Evolutionary conservation across 2,797 vertebrate genomes (phyloP).

Genomic region (Anolis apletophallus): DNA sequence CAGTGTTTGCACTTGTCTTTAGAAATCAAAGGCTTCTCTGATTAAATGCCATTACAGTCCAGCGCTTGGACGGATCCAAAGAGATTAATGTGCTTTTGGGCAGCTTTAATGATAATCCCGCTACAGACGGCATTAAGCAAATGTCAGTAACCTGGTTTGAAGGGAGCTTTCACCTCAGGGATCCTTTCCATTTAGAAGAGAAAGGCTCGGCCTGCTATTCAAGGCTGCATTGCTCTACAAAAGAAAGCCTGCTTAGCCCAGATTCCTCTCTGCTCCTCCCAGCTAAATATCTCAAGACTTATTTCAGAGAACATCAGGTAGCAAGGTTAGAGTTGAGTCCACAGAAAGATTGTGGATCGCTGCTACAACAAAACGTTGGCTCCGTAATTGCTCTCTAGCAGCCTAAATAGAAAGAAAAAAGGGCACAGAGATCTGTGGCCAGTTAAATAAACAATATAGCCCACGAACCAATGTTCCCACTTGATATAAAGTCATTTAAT

Average conservation of each 20-base stretch:
- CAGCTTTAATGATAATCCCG: slow-evolving; percentile 73
- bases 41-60: slow-evolving; percentile 75
- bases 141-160: slow-evolving; percentile 73
- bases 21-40: slow-evolving; percentile 76
- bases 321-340: background rate
- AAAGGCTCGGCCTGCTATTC: slow-evolving; percentile 63
- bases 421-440: background rate
- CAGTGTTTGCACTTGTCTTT: slow-evolving; percentile 74
- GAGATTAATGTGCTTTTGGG: slow-evolving; percentile 75
- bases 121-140: slow-evolving; percentile 70
- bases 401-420: background rate
- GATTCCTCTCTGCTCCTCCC: slow-evolving; percentile 16
- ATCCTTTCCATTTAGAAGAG: slow-evolving; percentile 67
- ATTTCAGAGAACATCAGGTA: background rate
- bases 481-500: background rate
- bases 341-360: background rate
- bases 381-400: background rate
- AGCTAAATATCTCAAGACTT: slow-evolving; percentile 44
- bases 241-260: slow-evolving; percentile 60
- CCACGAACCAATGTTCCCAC: background rate
- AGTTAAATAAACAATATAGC: background rate
- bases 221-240: slow-evolving; percentile 57
- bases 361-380: background rate
- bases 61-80: slow-evolving; percentile 69
- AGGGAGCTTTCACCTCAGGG: slow-evolving; percentile 69